Evolutionary conservation across 2,888 invertebrate species (phyloP), one percentile per base, ranked within the genome.

Genomic region (Pristionchus japonicus): DNA sequence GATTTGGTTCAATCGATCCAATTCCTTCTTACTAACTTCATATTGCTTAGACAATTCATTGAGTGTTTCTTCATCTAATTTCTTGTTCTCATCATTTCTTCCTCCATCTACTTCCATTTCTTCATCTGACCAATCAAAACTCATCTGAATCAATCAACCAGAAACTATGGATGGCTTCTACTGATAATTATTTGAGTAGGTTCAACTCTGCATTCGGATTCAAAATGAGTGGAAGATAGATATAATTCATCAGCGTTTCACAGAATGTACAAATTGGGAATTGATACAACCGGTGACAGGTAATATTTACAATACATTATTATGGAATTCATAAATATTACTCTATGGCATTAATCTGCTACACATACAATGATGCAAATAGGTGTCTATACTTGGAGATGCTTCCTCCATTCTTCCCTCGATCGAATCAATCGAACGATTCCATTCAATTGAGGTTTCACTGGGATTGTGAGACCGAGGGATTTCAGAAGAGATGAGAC

Each of bases 401-500:
- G 27, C 52, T 20, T 83, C 34, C 52, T 52, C 82, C 82, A 83
- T 52, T 83, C 34, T 34, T 31, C 34, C 9, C 43, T 83, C 17
- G 52, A 49, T 83, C 82, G 17, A 52, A 83, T 83, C 20, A 83
- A 31, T 83, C 82, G 23, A 6, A 83, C 52, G 23, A 83, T 23
- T 31, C 49, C 52, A 52, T 31, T 52, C 82, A 83, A 52, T 83
- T 83, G 52, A 52, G 49, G 34, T 52, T 83, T 83, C 49, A 83
- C 34, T 31, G 82, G 82, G 0, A 83, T 6, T 7, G 82, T 27
- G 7, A 40, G 52, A 83, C 82, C 82, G 17, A 83, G 49, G 11
- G 82, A 83, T n/a, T 83, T 83, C 17, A 83, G 82, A 83, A 83
- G 82, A 20, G 49, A 52, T 20, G 82, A 83, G 27, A 83, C 52